Base-by-base conservation (phyloP, 2,888 invertebrate genomes). In the Platerodrilus igneus region DNA sequence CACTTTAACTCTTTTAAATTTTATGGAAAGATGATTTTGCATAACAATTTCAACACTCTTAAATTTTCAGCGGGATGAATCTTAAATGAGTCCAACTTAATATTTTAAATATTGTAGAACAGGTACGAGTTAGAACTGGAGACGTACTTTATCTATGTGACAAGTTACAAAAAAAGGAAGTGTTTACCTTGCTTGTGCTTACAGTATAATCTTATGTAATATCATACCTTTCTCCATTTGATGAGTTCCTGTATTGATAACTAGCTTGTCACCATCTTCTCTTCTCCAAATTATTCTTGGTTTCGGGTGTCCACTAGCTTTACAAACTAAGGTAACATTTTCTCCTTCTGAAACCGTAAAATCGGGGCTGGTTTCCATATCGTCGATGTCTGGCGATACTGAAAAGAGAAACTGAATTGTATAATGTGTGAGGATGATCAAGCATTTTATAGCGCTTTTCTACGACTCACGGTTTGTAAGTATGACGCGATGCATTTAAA, bases 341-440 rank as follows among this genome's bases (percentile, higher is more conserved):
- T 77, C 77, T 30, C 77, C 76, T 58, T 79, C 78, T 36, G 71
- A 64, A 15, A 76, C 74, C 27, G 75, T 74, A 45, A 77, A 64
- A 62, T 79, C 78, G 28, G 76, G 72, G 57, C 77, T 78, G 31
- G 78, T 78, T 47, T 73, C 73, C 33, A 69, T 67, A 50, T 77
- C 77, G 56, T 73, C 69, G 53, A 79, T 78, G 62, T 78, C 77
- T 41, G 79, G 79, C n/a, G 79, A 77, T 36, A 78, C 78, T 78
- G 68, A 5, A 63, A 63, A 11, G 10, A 33, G n/a, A 33, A 5
- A 33, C 18, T 17, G 9, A 19, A 17, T 33, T 32, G 32, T 32
- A 30, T 31, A 19, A 25, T 8, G 19, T 11, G 16, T 17, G 16
- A 28, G 11, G 28, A n/a, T 17, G 16, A 28, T 10, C n/a, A 28